These are phyloP conservation scores for Percopsis transmontana DNA, from an alignment of 2,113 vertebrate species.

Conservation along the genomic window DNA sequence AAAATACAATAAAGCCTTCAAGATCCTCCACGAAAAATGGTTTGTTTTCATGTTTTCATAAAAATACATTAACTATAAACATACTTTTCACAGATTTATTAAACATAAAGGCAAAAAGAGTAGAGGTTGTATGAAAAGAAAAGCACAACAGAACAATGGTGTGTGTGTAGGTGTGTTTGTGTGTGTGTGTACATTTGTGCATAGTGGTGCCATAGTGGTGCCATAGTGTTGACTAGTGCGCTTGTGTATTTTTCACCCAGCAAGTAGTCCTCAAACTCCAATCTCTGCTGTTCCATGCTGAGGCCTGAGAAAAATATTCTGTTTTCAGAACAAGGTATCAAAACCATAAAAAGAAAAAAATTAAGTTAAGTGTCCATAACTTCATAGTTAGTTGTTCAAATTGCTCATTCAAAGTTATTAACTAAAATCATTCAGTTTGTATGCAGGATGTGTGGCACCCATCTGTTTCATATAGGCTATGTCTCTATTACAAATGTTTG, in stretches of 20 bases:
- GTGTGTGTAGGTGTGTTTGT: constrained; percentile 19
- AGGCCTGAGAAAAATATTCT: too few relatives aligned
- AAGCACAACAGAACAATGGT: constrained; percentile 67
- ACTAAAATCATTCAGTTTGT: too few relatives aligned
- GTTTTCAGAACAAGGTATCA: background rate
- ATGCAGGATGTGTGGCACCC: too few relatives aligned
- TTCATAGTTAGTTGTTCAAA: too few relatives aligned
- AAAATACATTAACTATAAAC: constrained; percentile 6
- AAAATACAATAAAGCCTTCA: constrained; percentile 76
- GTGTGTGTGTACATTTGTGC: background rate
- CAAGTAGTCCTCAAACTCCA: too few relatives aligned
- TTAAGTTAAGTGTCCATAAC: too few relatives aligned
- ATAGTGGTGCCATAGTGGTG: constrained; percentile 33
- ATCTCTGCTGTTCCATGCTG: too few relatives aligned
- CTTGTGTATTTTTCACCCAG: background rate
- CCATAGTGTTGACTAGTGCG: constrained; percentile 26
- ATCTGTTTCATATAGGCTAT: too few relatives aligned
- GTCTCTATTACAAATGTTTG: too few relatives aligned
- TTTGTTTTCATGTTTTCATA: constrained; percentile 47
- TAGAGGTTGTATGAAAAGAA: constrained; percentile 7
- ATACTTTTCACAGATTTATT: background rate
- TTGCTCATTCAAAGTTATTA: too few relatives aligned
- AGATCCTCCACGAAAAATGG: constrained; percentile 28
- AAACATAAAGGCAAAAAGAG: too few relatives aligned
- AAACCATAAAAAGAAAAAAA: too few relatives aligned